Base-by-base conservation (phyloP, 2,797 vertebrate species). In the Denticeps clupeoides region DNA sequence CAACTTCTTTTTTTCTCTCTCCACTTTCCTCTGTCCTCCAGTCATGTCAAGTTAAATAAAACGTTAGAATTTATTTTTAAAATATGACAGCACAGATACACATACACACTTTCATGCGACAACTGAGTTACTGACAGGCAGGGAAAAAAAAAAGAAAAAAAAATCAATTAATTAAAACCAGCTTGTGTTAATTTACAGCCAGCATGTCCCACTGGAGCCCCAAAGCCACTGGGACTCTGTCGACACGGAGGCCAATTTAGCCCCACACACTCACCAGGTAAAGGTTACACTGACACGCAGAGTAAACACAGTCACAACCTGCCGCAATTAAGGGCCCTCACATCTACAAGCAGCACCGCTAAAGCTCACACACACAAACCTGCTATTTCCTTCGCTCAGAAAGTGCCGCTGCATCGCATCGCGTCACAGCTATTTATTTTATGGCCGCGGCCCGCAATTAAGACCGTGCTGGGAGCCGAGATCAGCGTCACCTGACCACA, bases 291-390 rank as follows among this genome's bases (percentile, higher is more conserved):
- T 49, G 45, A 56, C 54, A 52, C 47, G 56, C 46, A 19, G 45
- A 27, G 27, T 57, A 60, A 69, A 69, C 52, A 67, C 47, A 55
- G 55, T 60, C 56, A 55, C 55, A 69, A 58, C 37, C 47, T 16
- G 45, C 51, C 35, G 59, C 56, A 68, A 64, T 69, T 65, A 69
- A 22, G 3, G 7, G 29, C n/a, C 37, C 16, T 26, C 22, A 27
- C 41, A 18, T 2, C 28, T 13, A 9, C 25, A 41, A 22, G 22
- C 16, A 12, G 6, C 2, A 44, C 35, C 10, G 37, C 7, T 9
- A 16, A 24, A 12, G n/a, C 26, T 45, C 22, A 12, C n/a, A 43
- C 11, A 26, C 4, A 24, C 41, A 15, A 22, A 26, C 22, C n/a
- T n/a, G n/a, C n/a, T n/a, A n/a, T n/a, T n/a, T n/a, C n/a, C n/a